Evolutionary conservation across 2,797 vertebrate species (phyloP).

Genomic region (Brachyrhaphis roseni): DNA sequence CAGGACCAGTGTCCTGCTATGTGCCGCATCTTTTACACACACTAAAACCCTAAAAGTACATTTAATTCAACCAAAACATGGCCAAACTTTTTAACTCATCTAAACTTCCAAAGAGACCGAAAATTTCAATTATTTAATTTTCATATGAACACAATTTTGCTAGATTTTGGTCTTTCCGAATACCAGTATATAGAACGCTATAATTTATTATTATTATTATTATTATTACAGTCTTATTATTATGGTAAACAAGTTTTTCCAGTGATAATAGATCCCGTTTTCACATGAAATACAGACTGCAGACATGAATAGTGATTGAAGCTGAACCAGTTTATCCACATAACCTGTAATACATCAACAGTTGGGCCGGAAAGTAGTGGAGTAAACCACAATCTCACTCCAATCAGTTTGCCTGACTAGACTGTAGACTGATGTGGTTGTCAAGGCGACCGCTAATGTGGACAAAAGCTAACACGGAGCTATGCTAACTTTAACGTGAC

Average conservation of each 20-base stretch:
- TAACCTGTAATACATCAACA: background rate
- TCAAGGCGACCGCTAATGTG: conserved; percentile 77
- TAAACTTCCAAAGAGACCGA: background rate
- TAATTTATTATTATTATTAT: too few species aligned
- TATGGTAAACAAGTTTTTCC: background rate
- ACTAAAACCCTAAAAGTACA: background rate
- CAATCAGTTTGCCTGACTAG: background rate
- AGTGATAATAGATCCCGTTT: background rate
- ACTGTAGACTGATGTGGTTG: conserved; percentile 71
- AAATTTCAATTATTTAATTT: background rate
- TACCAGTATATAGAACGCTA: background rate
- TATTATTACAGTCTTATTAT: too few species aligned
- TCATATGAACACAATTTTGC: background rate
- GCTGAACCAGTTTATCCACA: background rate
- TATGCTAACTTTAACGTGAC: conserved; percentile 37
- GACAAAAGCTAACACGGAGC: conserved; percentile 45
- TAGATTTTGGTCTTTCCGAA: background rate
- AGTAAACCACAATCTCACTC: background rate
- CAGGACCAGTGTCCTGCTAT: background rate
- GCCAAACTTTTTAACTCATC: background rate
- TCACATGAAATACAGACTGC: background rate
- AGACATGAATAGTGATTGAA: background rate
- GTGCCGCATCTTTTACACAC: background rate
- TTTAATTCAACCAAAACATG: background rate
- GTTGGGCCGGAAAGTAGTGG: too few species aligned